phyloP scores from a whole-genome alignment of 2,113 vertebrate species.

The Xiphophorus couchianus region DNA sequence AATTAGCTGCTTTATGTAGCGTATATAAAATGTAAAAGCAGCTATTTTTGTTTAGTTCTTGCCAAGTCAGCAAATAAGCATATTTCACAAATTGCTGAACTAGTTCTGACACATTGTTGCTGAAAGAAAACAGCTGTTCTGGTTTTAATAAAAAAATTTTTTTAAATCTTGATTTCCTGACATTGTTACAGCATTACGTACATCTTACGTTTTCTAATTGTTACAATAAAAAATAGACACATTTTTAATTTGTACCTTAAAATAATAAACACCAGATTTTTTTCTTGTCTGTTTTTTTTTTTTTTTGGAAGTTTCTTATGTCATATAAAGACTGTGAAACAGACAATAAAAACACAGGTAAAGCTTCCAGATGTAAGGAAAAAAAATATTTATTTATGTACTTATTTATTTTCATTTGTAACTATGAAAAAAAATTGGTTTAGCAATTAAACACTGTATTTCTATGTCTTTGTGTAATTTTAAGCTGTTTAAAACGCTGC shows the following conservation, averaged over 20 bases:
- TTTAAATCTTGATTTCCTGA: neutral
- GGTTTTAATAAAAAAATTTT: neutral
- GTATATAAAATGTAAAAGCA: neutral
- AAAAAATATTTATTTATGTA: conserved; percentile 70
- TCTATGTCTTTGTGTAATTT: conserved; percentile 55
- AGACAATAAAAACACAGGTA: conserved; percentile 26
- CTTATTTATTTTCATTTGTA: conserved; percentile 73
- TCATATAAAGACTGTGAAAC: conserved; percentile 34
- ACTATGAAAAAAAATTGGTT: conserved; percentile 45
- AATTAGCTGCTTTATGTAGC: conserved; percentile 3
- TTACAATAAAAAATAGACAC: neutral
- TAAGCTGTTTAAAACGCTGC: conserved; percentile 45
- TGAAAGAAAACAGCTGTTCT: neutral
- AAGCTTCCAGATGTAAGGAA: conserved; percentile 44
- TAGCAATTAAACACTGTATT: conserved; percentile 53
- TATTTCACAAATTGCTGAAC: conserved; percentile 5
- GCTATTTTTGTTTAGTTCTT: neutral
- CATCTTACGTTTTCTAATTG: neutral
- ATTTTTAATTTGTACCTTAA: conserved; percentile 9
- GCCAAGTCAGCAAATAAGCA: neutral
- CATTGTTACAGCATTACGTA: neutral
- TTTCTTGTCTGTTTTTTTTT: neutral
- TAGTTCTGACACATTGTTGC: neutral
- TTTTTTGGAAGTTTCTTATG: neutral
- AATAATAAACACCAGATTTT: neutral